Conservation (phyloP, 2,113 vertebrate species). For the Macrotus californicus region DNA sequence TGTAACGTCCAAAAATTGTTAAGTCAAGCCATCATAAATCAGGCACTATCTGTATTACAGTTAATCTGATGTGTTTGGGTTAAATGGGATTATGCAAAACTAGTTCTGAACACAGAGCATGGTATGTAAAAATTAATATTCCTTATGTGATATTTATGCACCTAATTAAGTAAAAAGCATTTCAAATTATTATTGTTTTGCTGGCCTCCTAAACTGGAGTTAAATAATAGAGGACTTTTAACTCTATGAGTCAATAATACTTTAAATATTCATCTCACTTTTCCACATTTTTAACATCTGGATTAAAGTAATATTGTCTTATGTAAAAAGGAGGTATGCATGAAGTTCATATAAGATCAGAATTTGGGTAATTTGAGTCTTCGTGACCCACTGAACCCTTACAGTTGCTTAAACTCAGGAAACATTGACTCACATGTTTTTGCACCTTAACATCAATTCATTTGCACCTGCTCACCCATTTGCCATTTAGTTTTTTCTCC, state of each 20-base stretch:
- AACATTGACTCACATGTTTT: slow-evolving; percentile 11
- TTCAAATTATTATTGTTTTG: not conserved
- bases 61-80: not conserved
- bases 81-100: not conserved
- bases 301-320: not conserved
- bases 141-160: not conserved
- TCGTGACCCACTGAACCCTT: not conserved
- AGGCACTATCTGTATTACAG: not conserved
- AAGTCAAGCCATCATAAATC: not conserved
- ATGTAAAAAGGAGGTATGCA: not conserved
- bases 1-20: no score
- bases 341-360: not conserved
- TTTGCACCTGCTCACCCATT: not conserved
- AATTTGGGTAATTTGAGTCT: not conserved
- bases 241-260: fast-evolving
- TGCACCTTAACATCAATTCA: not conserved
- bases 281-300: not conserved
- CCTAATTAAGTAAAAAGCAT: not conserved
- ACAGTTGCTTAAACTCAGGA: not conserved
- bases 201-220: not conserved
- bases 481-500: not conserved
- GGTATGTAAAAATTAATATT: not conserved
- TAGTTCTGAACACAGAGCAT: not conserved
- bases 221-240: not conserved
- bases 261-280: not conserved